phyloP scores from a whole-genome alignment of 2,888 invertebrate genomes.

The Folsomia manolachei region DNA sequence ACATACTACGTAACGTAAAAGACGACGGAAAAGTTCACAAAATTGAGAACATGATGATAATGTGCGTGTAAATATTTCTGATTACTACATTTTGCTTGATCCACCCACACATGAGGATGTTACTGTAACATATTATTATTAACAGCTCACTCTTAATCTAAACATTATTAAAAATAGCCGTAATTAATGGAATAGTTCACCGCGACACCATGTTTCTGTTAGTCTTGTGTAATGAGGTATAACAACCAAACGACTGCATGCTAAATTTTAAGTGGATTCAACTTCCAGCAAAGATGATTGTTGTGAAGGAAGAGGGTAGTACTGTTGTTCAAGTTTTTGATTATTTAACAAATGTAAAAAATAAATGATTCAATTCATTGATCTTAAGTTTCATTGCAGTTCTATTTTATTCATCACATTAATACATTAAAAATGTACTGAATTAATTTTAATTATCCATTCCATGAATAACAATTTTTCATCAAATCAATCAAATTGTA shows the following conservation, averaged over 20 bases:
- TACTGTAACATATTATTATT: neutral
- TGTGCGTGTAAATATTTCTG: conserved; percentile 1
- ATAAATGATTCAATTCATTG: conserved; percentile 4
- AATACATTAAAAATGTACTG: too few species aligned
- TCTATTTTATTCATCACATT: neutral
- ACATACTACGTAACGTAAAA: conserved; percentile 14
- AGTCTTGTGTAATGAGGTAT: neutral
- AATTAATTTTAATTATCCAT: conserved; percentile 1
- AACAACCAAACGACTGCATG: conserved; percentile 5
- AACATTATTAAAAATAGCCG: neutral
- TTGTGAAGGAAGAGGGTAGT: conserved; percentile 16
- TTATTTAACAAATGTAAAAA: conserved; percentile 19
- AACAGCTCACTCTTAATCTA: neutral
- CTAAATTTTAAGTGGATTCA: neutral
- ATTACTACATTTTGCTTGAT: neutral
- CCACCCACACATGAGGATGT: neutral
- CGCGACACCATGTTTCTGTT: neutral
- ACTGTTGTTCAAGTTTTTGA: conserved; percentile 19
- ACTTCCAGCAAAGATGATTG: neutral
- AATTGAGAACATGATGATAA: neutral
- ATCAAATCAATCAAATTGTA: neutral
- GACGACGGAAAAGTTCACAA: conserved; percentile 18
- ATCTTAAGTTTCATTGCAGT: conserved; percentile 4
- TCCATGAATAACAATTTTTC: neutral
- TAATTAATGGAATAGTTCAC: neutral